These are phyloP conservation scores for Steinernema carpocapsae DNA, from an alignment of 2,888 invertebrate species.

Conservation along the genomic window DNA sequence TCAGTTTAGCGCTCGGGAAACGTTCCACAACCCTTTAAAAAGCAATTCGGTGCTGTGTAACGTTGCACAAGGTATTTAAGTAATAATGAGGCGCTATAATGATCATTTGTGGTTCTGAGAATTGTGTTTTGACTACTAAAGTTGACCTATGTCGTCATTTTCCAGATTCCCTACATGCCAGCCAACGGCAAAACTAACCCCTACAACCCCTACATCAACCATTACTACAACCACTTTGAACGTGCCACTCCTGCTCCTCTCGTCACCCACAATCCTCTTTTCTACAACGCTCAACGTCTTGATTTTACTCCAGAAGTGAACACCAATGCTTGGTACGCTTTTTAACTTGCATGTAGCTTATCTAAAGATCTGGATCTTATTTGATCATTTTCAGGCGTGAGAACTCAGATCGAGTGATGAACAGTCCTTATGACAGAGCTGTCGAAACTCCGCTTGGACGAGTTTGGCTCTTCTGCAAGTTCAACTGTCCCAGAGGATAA, in stretches of 20 bases:
- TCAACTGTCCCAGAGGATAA: slow-evolving; percentile 4
- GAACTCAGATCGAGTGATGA: slow-evolving; percentile 16
- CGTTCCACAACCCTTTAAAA: too few relatives aligned
- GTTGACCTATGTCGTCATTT: background rate
- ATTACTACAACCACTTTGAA: slow-evolving; percentile 7
- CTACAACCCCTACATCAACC: slow-evolving; percentile 13
- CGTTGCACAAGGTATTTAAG: too few relatives aligned
- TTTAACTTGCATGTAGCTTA: too few relatives aligned
- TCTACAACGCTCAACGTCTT: slow-evolving; percentile 25
- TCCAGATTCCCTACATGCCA: slow-evolving; percentile 1
- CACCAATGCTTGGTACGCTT: slow-evolving; percentile 1
- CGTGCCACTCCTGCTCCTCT: slow-evolving; percentile 19
- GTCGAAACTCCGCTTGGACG: slow-evolving; percentile 8
- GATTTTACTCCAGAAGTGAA: slow-evolving; percentile 8
- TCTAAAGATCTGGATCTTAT: too few relatives aligned
- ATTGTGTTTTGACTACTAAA: too few relatives aligned
- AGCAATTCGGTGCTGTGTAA: too few relatives aligned
- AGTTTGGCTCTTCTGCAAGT: slow-evolving; percentile 25
- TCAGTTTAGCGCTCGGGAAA: too few relatives aligned
- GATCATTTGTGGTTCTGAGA: too few relatives aligned
- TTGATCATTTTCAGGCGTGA: slow-evolving; percentile 1
- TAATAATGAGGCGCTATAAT: too few relatives aligned
- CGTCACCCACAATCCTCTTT: slow-evolving; percentile 20
- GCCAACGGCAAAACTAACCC: slow-evolving; percentile 1
- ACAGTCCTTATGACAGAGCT: slow-evolving; percentile 6